Conservation (phyloP, 2,797 vertebrate genomes). For the Thalassophryne amazonica region DNA sequence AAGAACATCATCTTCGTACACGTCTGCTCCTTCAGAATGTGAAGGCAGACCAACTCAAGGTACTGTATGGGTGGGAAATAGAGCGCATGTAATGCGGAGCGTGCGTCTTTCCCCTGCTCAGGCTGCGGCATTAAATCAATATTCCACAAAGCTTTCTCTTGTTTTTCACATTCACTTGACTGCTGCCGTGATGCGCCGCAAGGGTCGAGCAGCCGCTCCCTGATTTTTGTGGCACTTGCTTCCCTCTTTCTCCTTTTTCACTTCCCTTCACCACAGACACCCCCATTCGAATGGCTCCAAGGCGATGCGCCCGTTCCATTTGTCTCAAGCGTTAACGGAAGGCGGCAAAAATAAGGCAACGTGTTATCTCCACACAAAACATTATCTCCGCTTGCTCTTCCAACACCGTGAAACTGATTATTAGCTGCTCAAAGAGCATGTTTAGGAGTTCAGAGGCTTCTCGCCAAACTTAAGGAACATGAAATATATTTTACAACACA, state of each 20-base stretch:
- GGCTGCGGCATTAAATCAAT: slow-evolving; percentile 93
- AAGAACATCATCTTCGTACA: slow-evolving; percentile 41
- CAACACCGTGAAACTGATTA: slow-evolving; percentile 64
- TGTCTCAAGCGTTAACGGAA: slow-evolving; percentile 62
- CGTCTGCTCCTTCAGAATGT: slow-evolving; percentile 50
- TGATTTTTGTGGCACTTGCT: slow-evolving; percentile 77
- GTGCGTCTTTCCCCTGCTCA: slow-evolving; percentile 84
- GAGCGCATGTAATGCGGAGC: slow-evolving; percentile 89
- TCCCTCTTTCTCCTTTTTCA: slow-evolving; percentile 28
- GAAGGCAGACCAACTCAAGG: slow-evolving; percentile 83
- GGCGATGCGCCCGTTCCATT: slow-evolving; percentile 63
- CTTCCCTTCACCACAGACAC: slow-evolving; percentile 61
- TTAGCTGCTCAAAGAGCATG: slow-evolving; percentile 56
- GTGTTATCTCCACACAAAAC: slow-evolving; percentile 63
- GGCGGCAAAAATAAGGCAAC: slow-evolving; percentile 55
- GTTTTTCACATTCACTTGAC: slow-evolving; percentile 90
- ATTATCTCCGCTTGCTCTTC: slow-evolving; percentile 56
- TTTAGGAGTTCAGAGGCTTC: slow-evolving; percentile 48
- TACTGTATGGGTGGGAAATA: slow-evolving; percentile 83
- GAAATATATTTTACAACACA: slow-evolving; percentile 44
- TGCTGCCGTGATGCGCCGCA: slow-evolving; percentile 84
- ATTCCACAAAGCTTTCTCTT: slow-evolving; percentile 89
- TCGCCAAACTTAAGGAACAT: slow-evolving; percentile 53
- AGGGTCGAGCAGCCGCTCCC: slow-evolving; percentile 80
- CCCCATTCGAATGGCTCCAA: slow-evolving; percentile 71